phyloP scores from a whole-genome alignment of 2,797 vertebrate genomes.

The Glyptemys insculpta region DNA sequence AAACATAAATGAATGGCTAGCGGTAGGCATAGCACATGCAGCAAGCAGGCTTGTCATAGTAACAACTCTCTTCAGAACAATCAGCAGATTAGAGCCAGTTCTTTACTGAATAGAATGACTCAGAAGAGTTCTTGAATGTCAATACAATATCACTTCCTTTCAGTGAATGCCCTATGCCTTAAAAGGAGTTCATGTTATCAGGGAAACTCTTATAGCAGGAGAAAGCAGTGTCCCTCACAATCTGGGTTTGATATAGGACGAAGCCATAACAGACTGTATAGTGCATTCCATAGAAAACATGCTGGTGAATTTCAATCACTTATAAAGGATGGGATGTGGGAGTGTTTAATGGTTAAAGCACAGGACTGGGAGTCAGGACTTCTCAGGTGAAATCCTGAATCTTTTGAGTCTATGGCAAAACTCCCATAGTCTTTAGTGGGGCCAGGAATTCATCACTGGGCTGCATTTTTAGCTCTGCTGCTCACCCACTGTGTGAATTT shows the following conservation, averaged over 20 bases:
- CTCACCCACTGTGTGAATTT: background rate
- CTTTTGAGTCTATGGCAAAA: background rate
- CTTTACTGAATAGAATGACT: fast-evolving
- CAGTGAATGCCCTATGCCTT: background rate
- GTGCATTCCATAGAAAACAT: background rate
- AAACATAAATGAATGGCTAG: background rate
- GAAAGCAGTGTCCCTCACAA: background rate
- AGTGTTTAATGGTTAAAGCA: background rate
- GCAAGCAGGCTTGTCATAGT: background rate
- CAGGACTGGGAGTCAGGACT: background rate
- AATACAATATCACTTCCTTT: background rate
- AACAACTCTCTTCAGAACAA: fast-evolving
- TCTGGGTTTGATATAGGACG: background rate
- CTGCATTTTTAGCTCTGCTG: background rate
- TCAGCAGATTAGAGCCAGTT: background rate
- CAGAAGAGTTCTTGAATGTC: background rate
- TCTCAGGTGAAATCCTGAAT: background rate
- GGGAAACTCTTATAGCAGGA: background rate
- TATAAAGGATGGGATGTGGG: fast-evolving
- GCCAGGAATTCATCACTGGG: background rate
- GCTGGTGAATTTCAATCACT: background rate
- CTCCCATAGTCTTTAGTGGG: background rate
- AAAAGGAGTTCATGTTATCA: background rate
- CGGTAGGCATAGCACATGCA: fast-evolving
- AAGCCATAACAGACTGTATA: background rate